Conservation (phyloP, 2,113 vertebrate species). For the Eubucco bourcierii region DNA sequence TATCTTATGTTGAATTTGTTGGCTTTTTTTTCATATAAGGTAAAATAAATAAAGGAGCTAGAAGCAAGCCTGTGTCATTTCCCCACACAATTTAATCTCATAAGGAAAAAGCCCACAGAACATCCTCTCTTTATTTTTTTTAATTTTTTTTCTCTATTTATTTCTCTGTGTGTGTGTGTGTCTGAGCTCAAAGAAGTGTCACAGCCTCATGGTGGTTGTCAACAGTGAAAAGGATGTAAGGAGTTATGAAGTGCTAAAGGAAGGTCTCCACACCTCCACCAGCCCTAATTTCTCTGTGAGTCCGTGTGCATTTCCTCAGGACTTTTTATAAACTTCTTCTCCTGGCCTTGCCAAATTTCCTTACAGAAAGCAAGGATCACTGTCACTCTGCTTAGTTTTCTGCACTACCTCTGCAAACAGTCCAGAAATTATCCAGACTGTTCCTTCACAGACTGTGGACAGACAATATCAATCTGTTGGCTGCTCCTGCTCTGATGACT, state of each 20-base stretch:
- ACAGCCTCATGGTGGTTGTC: neutral
- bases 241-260: neutral
- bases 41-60: neutral
- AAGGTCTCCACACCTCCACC: neutral
- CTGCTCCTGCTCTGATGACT: neutral
- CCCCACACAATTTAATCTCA: neutral
- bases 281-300: neutral
- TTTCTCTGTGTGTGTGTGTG: neutral
- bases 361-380: neutral
- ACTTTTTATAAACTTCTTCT: neutral
- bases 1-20: neutral
- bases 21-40: rapidly evolving
- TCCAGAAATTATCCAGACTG: neutral
- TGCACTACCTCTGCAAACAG: neutral
- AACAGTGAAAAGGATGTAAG: neutral
- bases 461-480: neutral
- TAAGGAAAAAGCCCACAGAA: rapidly evolving
- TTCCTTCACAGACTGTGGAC: neutral
- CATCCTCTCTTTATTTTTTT: too few species aligned
- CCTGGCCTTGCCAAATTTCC: neutral
- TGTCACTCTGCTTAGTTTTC: neutral
- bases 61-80: neutral
- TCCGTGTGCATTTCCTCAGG: neutral
- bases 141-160: too few species aligned
- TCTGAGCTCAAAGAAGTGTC: neutral